Conservation (phyloP, 2,888 invertebrate species). For the Cordilura impudica region DNA sequence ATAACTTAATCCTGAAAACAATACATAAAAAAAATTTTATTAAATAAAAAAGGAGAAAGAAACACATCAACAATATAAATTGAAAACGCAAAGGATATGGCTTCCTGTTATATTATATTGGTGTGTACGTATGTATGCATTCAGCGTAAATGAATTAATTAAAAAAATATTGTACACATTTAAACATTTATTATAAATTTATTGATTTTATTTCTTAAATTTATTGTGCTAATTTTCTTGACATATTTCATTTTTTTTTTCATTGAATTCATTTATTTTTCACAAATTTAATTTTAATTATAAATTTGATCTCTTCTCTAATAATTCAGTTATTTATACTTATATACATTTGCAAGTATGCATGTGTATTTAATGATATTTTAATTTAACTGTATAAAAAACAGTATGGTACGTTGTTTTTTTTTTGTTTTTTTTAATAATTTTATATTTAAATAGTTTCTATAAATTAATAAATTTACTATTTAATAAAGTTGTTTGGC, state of each 20-base stretch:
- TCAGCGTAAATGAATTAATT: neutral
- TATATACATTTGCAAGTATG: too few species aligned
- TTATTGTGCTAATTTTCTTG: conserved; percentile 59
- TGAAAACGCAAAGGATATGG: conserved; percentile 35
- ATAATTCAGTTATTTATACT: too few species aligned
- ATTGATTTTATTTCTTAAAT: conserved; percentile 31
- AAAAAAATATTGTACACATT: conserved; percentile 28
- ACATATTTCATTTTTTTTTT: conserved; percentile 26
- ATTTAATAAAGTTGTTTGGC: neutral
- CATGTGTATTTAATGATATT: conserved; percentile 17
- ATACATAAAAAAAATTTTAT: neutral
- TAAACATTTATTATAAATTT: conserved; percentile 55
- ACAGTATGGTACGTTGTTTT: neutral
- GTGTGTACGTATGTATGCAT: neutral
- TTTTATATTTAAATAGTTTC: neutral
- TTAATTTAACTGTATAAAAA: neutral
- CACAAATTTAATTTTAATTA: neutral
- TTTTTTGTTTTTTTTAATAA: neutral
- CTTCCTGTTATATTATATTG: conserved; percentile 27
- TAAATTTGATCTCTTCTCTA: conserved; percentile 32
- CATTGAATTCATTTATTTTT: conserved; percentile 1
- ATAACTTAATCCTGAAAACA: conserved; percentile 25
- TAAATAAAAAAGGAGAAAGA: neutral
- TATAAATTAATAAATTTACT: neutral
- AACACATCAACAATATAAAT: conserved; percentile 19